These are phyloP conservation scores for Notothenia rossii DNA, from an alignment of 2,113 vertebrate species.

Conservation along the genomic window DNA sequence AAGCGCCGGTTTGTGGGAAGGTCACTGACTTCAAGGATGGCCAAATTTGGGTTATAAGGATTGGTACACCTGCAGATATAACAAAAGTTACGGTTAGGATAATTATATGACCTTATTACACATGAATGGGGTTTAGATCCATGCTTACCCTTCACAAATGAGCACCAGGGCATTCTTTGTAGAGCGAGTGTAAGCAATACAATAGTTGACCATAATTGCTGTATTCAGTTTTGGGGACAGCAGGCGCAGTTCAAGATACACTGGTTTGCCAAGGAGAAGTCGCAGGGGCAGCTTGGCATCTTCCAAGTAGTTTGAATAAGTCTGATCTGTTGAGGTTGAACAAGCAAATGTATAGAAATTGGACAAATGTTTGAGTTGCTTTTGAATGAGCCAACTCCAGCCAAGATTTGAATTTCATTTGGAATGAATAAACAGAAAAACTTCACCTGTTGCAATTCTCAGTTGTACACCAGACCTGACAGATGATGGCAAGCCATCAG, in stretches of 20 bases:
- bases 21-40: constrained; percentile 57
- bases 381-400: not conserved
- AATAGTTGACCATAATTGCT: constrained; percentile 80
- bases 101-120: not conserved
- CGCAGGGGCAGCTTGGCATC: constrained; percentile 65
- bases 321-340: constrained; percentile 61
- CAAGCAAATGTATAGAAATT: not conserved
- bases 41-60: constrained; percentile 54
- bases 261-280: constrained; percentile 70
- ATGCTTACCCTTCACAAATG: constrained; percentile 78
- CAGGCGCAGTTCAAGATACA: constrained; percentile 78
- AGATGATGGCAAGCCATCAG: constrained; percentile 18
- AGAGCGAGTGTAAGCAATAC: constrained; percentile 80
- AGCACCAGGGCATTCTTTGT: constrained; percentile 77
- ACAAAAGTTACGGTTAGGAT: rapidly evolving
- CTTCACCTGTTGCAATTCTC: constrained; percentile 75
- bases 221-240: constrained; percentile 59
- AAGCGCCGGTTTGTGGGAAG: constrained; percentile 64
- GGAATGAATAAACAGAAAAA: not conserved
- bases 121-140: rapidly evolving
- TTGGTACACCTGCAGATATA: constrained; percentile 74
- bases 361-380: not conserved
- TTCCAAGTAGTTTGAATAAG: constrained; percentile 59
- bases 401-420: rapidly evolving
- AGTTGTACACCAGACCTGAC: constrained; percentile 61